Percentiles rank a stretch among this genome's conserved stretches.
Evolutionary conservation across 2,113 vertebrate genomes (phyloP).

Genomic region (Blennius ocellaris): DNA sequence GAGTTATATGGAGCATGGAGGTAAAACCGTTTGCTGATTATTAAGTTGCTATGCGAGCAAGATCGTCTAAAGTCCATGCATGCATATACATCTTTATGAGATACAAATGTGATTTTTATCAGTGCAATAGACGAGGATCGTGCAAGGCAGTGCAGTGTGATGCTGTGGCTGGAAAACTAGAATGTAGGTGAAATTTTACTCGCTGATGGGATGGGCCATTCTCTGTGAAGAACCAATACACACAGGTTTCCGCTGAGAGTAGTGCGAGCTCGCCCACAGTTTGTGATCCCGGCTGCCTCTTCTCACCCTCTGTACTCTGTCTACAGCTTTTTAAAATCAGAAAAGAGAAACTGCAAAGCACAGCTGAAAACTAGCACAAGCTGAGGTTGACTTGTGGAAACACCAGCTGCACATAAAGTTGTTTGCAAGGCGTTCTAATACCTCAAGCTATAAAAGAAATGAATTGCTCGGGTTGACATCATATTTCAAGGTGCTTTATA

Average conservation of each 20-base stretch:
- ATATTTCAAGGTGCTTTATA: slow-evolving; percentile 5
- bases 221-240: neutral
- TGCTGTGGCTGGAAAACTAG: neutral
- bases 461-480: neutral
- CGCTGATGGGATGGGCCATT: slow-evolving; percentile 11
- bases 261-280: slow-evolving; percentile 28
- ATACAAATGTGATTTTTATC: neutral
- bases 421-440: slow-evolving; percentile 7
- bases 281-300: slow-evolving; percentile 20
- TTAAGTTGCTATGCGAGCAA: neutral
- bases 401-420: neutral
- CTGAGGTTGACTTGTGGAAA: slow-evolving; percentile 17
- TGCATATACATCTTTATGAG: neutral
- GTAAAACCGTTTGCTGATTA: neutral
- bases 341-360: slow-evolving; percentile 15
- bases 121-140: neutral
- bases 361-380: slow-evolving; percentile 17
- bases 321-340: slow-evolving; percentile 41
- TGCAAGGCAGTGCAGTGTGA: neutral
- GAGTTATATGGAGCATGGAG: too few species aligned
- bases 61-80: neutral
- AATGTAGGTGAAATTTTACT: neutral
- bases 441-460: neutral
- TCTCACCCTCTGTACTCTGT: slow-evolving; percentile 45
- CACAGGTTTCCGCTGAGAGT: slow-evolving; percentile 5